Conservation (phyloP, 2,113 vertebrate genomes). For the Notiomystis cincta region DNA sequence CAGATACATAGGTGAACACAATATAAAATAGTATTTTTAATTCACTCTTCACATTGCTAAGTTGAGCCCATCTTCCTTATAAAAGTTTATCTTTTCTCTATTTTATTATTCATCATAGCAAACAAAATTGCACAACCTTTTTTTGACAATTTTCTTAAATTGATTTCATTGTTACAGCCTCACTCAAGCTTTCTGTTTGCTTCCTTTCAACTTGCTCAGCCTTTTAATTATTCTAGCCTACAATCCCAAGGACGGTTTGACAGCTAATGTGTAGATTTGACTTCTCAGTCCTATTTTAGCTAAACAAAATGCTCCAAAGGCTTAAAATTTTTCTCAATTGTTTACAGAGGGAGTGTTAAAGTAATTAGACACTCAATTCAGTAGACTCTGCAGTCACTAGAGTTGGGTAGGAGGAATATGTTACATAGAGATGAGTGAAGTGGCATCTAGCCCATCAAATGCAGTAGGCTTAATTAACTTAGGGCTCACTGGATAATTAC, state of each 20-base stretch:
- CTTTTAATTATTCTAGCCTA: background rate
- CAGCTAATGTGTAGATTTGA: background rate
- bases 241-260: background rate
- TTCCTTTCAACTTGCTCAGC: background rate
- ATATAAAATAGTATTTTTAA: background rate
- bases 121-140: background rate
- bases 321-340: background rate
- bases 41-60: background rate
- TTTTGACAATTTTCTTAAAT: background rate
- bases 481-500: background rate
- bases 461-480: background rate
- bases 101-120: background rate
- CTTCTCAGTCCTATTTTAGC: background rate
- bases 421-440: background rate
- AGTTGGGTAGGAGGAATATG: background rate
- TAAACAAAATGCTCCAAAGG: background rate
- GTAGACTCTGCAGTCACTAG: background rate
- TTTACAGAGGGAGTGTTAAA: background rate
- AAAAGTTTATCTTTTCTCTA: background rate
- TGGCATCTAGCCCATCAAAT: background rate
- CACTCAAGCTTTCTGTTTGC: background rate
- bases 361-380: background rate
- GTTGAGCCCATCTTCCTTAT: background rate
- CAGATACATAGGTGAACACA: background rate
- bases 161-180: background rate